These are phyloP conservation scores for Eospalax fontanierii DNA, from an alignment of 2,797 vertebrate species.

Conservation along the genomic window DNA sequence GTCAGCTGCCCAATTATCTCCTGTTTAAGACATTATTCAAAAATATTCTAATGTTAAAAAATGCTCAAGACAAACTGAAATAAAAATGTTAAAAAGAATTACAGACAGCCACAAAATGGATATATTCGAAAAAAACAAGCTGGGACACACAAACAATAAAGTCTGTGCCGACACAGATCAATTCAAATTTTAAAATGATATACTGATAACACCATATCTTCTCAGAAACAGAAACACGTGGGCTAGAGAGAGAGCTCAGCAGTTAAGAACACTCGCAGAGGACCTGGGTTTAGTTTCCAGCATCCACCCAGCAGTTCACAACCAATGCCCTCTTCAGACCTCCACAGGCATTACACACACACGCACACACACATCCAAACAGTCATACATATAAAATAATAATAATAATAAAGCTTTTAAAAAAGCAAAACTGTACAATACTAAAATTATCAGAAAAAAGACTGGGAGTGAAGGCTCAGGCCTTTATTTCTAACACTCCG, in stretches of 20 bases:
- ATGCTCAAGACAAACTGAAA: not conserved
- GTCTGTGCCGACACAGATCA: rapidly evolving
- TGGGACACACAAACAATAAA: rapidly evolving
- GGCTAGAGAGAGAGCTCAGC: not conserved
- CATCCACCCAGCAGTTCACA: not conserved
- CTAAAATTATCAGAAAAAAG: not conserved
- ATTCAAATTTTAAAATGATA: not conserved
- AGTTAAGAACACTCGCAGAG: not conserved
- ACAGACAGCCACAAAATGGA: not conserved
- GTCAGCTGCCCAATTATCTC: not conserved
- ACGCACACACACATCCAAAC: not conserved
- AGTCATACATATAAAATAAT: not conserved
- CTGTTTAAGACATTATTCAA: not conserved
- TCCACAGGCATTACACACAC: not conserved
- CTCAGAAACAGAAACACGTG: not conserved
- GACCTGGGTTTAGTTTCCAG: not conserved
- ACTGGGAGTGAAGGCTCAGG: no score
- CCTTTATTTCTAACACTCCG: not conserved
- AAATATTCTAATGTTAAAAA: not conserved
- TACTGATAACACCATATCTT: rapidly evolving
- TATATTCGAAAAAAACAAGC: not conserved
- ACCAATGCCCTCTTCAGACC: not conserved
- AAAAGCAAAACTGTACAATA: not conserved
- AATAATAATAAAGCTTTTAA: not conserved
- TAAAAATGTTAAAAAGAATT: not conserved